Conservation (phyloP, 2,888 invertebrate species). For the Asteroscopus sphinx region DNA sequence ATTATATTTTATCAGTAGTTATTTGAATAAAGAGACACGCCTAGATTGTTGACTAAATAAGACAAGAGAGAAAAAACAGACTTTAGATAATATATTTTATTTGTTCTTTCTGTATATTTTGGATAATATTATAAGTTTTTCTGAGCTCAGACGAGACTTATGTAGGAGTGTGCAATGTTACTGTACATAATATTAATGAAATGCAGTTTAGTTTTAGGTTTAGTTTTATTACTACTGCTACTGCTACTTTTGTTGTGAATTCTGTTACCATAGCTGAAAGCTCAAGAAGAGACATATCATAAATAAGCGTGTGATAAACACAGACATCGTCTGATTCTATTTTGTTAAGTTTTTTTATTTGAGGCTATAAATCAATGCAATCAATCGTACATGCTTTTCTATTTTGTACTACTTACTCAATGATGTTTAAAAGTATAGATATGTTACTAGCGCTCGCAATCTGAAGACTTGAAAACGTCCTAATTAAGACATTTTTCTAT, state of each 20-base stretch:
- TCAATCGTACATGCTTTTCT: conserved; percentile 53
- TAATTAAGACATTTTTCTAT: too few relatives aligned
- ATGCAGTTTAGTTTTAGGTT: conserved; percentile 74
- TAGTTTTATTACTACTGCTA: conserved; percentile 55
- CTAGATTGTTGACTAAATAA: too few relatives aligned
- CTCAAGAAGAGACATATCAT: conserved; percentile 87
- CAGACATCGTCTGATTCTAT: conserved; percentile 60
- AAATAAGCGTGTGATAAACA: conserved; percentile 70
- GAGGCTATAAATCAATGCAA: conserved; percentile 68
- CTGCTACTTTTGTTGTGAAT: conserved; percentile 68
- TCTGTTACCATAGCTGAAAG: conserved; percentile 82
- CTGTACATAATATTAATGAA: conserved; percentile 79
- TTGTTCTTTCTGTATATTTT: conserved; percentile 73
- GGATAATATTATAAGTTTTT: conserved; percentile 54
- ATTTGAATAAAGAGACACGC: too few relatives aligned
- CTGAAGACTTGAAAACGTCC: too few relatives aligned
- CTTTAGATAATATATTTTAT: conserved; percentile 56
- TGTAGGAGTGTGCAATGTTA: conserved; percentile 72
- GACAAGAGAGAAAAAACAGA: too few relatives aligned
- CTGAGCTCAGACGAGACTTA: conserved; percentile 66
- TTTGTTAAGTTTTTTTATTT: conserved; percentile 62
- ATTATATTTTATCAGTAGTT: too few relatives aligned
- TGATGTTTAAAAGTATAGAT: too few relatives aligned
- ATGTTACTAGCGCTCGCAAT: too few relatives aligned
- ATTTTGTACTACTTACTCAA: conserved; percentile 32